Evolutionary conservation across 1,140 invertebrate genomes (phyloP), one percentile per base, ranked within the genome.

Genomic region (Laupala kohalensis): DNA sequence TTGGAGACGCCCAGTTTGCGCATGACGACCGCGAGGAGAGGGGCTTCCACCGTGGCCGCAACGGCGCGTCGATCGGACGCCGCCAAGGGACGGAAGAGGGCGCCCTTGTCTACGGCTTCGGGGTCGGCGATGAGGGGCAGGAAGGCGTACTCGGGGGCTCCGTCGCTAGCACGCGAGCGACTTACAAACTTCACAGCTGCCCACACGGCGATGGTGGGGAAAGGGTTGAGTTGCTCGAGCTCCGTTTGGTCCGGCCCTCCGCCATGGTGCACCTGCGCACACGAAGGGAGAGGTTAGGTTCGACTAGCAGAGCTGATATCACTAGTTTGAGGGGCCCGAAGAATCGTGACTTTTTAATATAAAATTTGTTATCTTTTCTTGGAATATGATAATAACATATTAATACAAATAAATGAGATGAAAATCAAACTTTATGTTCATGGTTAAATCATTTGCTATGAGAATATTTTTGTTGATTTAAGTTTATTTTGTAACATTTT

Each of bases 1-100:
- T 89, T 90, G 3, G 90, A 88, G 9, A 90, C 86, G 24, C 89
- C 89, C 29, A 88, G 87, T 75, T 91, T 89, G 74, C 91, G 85
- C 91, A 95, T 95, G 24, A 96, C 91, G 63, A 95, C 93, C 15
- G 92, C 92, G 79, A 96, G 95, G 76, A 96, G 87, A 0, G 94
- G 93, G 6, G 19, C 67, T 26, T n/a, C 25, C 24, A 29, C 27
- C n/a, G 70, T 30, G n/a, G 70, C 53, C 9, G 28, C 25, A 15
- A 71, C 63, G 0, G 64, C 26, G 13, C 63, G 24, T 85, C 84
- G 74, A 81, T 83, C 75, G 85, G 83, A 30, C 77, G 23, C 6
- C 4, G n/a, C 29, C 15, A 71, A 74, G 28, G 79, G 78, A 74
- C 84, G 82, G 74, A 90, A 91, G 53, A 92, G 78, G 62, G 84